Conservation (phyloP, 1,140 invertebrate genomes). For the Trialeurodes vaporariorum region DNA sequence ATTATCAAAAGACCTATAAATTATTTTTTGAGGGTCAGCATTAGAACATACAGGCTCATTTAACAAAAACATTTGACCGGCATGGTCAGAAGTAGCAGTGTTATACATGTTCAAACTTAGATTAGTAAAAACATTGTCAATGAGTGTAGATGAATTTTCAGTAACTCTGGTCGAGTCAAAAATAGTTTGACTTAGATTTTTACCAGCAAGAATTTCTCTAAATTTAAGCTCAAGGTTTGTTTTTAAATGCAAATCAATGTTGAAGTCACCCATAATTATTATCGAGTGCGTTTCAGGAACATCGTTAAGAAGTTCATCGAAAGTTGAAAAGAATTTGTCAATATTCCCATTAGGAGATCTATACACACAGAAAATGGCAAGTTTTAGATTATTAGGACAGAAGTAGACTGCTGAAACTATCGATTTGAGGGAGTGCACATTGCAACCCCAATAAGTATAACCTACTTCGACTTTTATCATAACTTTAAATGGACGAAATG, state of each 20-base stretch:
- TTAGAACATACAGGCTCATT: too few species aligned
- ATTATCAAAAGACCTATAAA: too few species aligned
- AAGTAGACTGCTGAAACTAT: too few species aligned
- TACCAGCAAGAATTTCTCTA: not conserved
- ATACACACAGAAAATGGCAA: not conserved
- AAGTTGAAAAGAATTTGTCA: not conserved
- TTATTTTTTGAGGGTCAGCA: too few species aligned
- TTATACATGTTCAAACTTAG: not conserved
- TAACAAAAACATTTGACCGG: not conserved
- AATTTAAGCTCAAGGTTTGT: not conserved
- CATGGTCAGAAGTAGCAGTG: not conserved
- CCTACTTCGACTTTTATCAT: too few species aligned
- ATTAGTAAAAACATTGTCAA: not conserved
- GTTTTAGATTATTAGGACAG: too few species aligned
- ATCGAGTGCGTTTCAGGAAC: not conserved
- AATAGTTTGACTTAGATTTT: not conserved
- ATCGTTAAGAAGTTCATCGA: not conserved
- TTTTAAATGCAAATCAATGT: not conserved
- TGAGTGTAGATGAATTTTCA: not conserved
- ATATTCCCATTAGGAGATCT: not conserved
- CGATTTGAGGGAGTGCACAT: too few species aligned
- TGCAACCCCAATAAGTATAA: too few species aligned
- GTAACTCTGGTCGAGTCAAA: not conserved
- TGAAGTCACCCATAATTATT: not conserved
- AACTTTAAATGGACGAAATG: too few species aligned